Evolutionary conservation across 92 coral and sea anemone species (phyloP).

Genomic region (Palythoa grandis): DNA sequence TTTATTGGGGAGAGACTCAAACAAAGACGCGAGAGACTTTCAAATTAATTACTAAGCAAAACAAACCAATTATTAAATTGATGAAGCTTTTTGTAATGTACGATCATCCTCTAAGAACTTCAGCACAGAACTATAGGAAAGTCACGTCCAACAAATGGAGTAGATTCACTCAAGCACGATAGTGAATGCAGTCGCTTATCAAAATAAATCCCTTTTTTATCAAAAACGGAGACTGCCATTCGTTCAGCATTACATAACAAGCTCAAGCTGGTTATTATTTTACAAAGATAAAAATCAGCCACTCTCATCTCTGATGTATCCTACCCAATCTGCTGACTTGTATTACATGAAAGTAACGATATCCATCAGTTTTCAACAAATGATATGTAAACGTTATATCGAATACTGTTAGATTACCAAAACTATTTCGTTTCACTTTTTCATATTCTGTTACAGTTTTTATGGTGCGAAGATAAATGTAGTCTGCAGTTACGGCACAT

Average conservation of each 20-base stretch:
- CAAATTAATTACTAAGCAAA: constrained; percentile 13
- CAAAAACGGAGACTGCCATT: neutral
- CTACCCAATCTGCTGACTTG: no score
- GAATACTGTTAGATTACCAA: neutral
- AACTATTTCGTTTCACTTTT: neutral
- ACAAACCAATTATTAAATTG: constrained; percentile 38
- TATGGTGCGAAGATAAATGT: no score
- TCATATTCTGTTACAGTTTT: no score
- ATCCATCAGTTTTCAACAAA: no score
- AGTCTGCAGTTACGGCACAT: neutral
- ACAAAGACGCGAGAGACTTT: neutral
- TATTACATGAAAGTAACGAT: no score
- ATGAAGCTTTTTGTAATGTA: constrained; percentile 14
- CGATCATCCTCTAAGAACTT: constrained; percentile 9
- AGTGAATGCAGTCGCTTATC: neutral
- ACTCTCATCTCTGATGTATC: neutral
- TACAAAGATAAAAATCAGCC: neutral
- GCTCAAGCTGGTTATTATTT: neutral
- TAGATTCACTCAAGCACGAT: neutral
- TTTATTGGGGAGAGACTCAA: neutral
- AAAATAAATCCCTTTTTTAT: neutral
- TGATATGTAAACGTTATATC: neutral
- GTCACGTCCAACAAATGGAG: neutral
- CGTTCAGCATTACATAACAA: neutral
- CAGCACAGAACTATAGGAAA: neutral